Percentiles rank a stretch among this genome's conserved stretches.
phyloP scores from a whole-genome alignment of 2,113 vertebrate genomes.

The Zosterops pallidus region DNA sequence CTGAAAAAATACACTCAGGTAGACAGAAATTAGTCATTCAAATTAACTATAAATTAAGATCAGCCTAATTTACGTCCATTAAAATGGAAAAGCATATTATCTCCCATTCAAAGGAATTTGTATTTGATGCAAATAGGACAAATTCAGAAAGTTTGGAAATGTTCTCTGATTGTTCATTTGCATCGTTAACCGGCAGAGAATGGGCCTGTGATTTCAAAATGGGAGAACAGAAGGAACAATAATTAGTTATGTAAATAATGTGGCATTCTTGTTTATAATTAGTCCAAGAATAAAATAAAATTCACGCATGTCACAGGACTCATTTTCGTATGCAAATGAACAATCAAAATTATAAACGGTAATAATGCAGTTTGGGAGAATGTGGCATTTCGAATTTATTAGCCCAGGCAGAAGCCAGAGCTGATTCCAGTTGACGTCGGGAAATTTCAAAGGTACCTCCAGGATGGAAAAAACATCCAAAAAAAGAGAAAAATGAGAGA shows the following conservation, averaged over 20 bases:
- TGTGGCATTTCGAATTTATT: constrained; percentile 92
- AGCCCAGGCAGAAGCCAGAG: constrained; percentile 73
- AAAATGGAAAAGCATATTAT: constrained; percentile 81
- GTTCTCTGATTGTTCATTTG: constrained; percentile 81
- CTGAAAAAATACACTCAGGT: constrained; percentile 79
- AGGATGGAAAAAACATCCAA: constrained; percentile 20
- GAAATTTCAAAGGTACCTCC: constrained; percentile 67
- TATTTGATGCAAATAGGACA: constrained; percentile 82
- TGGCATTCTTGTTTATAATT: constrained; percentile 99
- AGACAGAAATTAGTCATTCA: constrained; percentile 81
- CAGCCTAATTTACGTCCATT: constrained; percentile 82
- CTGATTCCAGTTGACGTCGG: constrained; percentile 82
- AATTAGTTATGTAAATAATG: constrained; percentile 99
- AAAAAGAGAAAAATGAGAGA: neutral
- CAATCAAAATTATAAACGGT: constrained; percentile 98
- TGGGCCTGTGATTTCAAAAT: constrained; percentile 75
- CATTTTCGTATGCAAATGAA: constrained; percentile 99
- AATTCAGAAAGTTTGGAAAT: constrained; percentile 81
- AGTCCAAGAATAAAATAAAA: constrained; percentile 90
- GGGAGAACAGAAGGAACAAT: constrained; percentile 96
- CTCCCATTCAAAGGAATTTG: constrained; percentile 79
- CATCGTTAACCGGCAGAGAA: constrained; percentile 70
- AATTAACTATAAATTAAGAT: constrained; percentile 85
- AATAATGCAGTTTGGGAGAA: constrained; percentile 93
- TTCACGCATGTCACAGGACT: constrained; percentile 94